A percentile compares a stretch with the other conserved stretches of the same genome.
These are phyloP conservation scores for Malaclemys terrapin DNA, from an alignment of 2,113 vertebrate genomes.

Conservation along the genomic window DNA sequence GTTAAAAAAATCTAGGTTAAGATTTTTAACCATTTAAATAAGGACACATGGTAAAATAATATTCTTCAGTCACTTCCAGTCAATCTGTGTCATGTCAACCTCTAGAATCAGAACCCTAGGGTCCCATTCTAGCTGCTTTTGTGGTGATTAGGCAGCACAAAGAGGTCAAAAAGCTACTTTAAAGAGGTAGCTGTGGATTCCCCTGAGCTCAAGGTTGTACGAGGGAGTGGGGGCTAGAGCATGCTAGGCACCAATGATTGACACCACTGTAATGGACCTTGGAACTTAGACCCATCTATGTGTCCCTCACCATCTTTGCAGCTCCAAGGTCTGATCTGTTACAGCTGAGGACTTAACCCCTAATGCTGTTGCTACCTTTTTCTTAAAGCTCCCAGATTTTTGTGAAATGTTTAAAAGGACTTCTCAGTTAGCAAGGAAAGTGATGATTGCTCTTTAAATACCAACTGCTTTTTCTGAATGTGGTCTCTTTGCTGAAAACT, in stretches of 20 bases:
- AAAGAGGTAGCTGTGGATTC: neutral
- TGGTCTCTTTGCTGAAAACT: neutral
- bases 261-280: neutral
- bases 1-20: neutral
- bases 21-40: neutral
- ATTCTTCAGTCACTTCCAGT: neutral
- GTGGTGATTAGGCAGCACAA: neutral
- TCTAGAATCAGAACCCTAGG: neutral
- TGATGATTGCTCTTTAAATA: neutral
- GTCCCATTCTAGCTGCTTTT: neutral
- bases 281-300: neutral
- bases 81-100: neutral
- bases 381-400: neutral
- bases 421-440: neutral
- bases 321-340: neutral
- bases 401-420: neutral
- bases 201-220: fast-evolving
- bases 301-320: neutral
- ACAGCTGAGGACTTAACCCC: neutral
- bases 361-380: neutral
- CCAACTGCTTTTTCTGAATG: neutral
- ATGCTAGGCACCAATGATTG: neutral
- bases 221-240: neutral
- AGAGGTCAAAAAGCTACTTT: neutral
- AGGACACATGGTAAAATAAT: neutral